Conservation (phyloP, 2,797 vertebrate genomes). For the Oreochromis grahami region DNA sequence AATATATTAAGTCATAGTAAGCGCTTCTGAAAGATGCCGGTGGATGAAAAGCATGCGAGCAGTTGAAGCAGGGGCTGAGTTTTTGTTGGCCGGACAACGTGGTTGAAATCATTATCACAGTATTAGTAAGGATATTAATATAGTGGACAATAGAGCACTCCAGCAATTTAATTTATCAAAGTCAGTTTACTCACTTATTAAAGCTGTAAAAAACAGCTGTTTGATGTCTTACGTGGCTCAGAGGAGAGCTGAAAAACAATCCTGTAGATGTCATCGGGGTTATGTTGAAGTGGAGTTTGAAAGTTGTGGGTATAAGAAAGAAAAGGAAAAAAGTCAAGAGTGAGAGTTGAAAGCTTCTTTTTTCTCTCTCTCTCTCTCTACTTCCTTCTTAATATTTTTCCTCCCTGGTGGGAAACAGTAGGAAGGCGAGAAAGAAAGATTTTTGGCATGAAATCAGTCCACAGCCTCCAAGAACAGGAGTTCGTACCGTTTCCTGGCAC, state of each 20-base stretch:
- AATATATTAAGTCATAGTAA: conserved; percentile 24
- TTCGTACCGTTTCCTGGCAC: not conserved
- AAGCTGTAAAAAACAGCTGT: not conserved
- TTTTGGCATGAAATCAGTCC: conserved; percentile 24
- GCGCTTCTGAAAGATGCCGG: not conserved
- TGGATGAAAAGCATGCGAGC: not conserved
- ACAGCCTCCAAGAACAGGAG: conserved; percentile 11
- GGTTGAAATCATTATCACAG: not conserved
- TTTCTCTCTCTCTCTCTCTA: conserved; percentile 12
- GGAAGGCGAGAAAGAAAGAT: conserved; percentile 1
- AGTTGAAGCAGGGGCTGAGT: not conserved
- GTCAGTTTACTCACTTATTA: not conserved
- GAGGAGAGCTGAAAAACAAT: not conserved
- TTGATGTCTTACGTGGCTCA: not conserved
- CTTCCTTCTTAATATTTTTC: conserved; percentile 22
- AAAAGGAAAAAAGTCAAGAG: not conserved
- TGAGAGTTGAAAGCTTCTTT: conserved; percentile 11
- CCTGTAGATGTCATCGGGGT: not conserved
- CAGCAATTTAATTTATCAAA: not conserved
- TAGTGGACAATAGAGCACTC: not conserved
- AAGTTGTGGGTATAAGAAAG: not conserved
- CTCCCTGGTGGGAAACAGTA: conserved; percentile 23
- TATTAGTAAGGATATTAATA: not conserved
- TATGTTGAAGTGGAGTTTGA: not conserved
- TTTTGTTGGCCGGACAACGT: not conserved